A percentile compares a stretch with the other conserved stretches of the same genome.
Conservation (phyloP, 2,113 vertebrate species). For the Pipa parva region DNA sequence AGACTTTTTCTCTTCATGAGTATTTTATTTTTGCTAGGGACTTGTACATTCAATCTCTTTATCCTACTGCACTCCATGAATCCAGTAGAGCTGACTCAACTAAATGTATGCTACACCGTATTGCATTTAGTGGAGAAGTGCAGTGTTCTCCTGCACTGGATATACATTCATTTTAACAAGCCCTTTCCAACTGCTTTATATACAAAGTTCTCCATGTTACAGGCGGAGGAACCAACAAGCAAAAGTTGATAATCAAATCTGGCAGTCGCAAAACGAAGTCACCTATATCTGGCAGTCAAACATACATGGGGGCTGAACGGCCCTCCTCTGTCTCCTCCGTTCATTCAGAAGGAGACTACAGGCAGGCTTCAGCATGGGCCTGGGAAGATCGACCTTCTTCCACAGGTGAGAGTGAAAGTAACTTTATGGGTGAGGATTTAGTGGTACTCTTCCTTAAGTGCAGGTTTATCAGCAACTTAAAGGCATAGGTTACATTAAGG, state of each 20-base stretch:
- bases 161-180: constrained; percentile 7
- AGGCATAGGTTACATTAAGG: no score
- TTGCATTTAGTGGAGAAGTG: background rate
- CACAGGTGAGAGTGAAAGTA: constrained; percentile 69
- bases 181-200: constrained; percentile 31
- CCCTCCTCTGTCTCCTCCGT: constrained; percentile 95
- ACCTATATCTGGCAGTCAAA: constrained; percentile 81
- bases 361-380: constrained; percentile 88
- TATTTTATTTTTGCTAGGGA: no score
- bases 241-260: constrained; percentile 83
- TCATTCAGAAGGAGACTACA: constrained; percentile 94
- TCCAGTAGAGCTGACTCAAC: background rate
- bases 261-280: constrained; percentile 90
- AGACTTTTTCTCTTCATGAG: no score
- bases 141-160: constrained; percentile 7
- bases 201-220: constrained; percentile 44
- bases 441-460: background rate
- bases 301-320: constrained; percentile 77
- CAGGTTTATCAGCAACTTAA: no score
- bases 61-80: no score
- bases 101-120: background rate
- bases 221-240: constrained; percentile 72
- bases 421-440: background rate
- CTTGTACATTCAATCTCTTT: no score
- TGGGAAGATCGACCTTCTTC: constrained; percentile 95